Evolutionary conservation across 2,888 invertebrate genomes (phyloP), one percentile per base, ranked within the genome.

Genomic region (Fabriciana adippe): DNA sequence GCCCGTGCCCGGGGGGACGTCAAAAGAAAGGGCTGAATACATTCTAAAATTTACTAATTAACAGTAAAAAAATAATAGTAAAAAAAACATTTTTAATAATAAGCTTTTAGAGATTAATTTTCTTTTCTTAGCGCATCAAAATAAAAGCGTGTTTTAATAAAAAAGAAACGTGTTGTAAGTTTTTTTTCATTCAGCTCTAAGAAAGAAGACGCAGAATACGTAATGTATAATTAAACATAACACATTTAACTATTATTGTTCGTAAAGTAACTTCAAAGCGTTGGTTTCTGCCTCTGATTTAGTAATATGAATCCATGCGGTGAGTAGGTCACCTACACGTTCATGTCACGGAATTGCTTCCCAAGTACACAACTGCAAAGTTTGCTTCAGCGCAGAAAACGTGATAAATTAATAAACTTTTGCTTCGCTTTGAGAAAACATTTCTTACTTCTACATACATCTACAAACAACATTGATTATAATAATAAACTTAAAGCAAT

Each of bases 381-480:
- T 69, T 72, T 72, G 65, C 71, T 69, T 66, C 16, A 55, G 51
- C 54, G 55, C 55, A 60, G 66, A 50, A 69, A 62, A 54, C 67
- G 67, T 72, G 69, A 72, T 70, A 72, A 67, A 69, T 72, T 69
- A 67, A 72, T 70, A 69, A 72, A 72, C 66, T 69, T 72, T 53
- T 56, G 66, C 55, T 50, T 51, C 48, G 55, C 67, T 68, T 48
- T 21, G 50, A 65, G 68, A 65, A 68, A 68, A 68, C 48, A 68
- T 54, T 41, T 64, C 54, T 47, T 55, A 55, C 53, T 59, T 60
- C 31, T 35, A 66, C 47, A 21, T 55, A 61, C 47, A 54, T 63
- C 13, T 51, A 21, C 21, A 51, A 26, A 51, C 47, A 64, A 62
- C 47, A 61, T 31, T 51, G 31, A 35, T 51, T 51, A 35, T 14